phyloP scores from a whole-genome alignment of 2,797 vertebrate species.

The Remorina albescens region DNA sequence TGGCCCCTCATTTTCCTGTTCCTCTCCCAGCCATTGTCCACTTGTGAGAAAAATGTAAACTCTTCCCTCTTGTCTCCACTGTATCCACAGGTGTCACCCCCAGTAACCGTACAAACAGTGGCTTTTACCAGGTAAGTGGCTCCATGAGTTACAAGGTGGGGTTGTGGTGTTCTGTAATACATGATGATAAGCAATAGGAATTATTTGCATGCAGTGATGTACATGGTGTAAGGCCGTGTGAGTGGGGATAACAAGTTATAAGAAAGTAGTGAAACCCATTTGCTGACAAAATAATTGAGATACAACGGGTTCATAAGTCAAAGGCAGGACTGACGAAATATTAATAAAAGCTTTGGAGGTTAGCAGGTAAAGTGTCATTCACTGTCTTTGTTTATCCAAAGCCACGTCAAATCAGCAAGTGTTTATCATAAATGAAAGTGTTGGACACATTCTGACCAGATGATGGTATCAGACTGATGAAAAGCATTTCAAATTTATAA shows the following conservation, averaged over 20 bases:
- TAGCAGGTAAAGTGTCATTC: too few relatives aligned
- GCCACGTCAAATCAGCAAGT: too few relatives aligned
- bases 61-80: not conserved
- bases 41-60: not conserved
- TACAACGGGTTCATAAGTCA: too few relatives aligned
- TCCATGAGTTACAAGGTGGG: constrained; percentile 52
- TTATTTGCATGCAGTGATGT: not conserved
- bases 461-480: not conserved
- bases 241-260: not conserved
- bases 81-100: constrained; percentile 46
- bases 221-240: too few relatives aligned
- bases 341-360: too few relatives aligned
- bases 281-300: not conserved
- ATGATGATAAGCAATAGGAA: not conserved
- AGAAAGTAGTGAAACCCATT: too few relatives aligned
- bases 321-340: too few relatives aligned
- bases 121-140: constrained; percentile 30
- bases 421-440: not conserved
- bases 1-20: not conserved
- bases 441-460: not conserved
- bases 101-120: constrained; percentile 43
- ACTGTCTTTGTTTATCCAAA: too few relatives aligned
- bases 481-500: too few relatives aligned
- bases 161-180: not conserved
- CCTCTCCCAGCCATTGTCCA: not conserved